Evolutionary conservation across 2,888 invertebrate species (phyloP).

Genomic region (Erpobdella octoculata): DNA sequence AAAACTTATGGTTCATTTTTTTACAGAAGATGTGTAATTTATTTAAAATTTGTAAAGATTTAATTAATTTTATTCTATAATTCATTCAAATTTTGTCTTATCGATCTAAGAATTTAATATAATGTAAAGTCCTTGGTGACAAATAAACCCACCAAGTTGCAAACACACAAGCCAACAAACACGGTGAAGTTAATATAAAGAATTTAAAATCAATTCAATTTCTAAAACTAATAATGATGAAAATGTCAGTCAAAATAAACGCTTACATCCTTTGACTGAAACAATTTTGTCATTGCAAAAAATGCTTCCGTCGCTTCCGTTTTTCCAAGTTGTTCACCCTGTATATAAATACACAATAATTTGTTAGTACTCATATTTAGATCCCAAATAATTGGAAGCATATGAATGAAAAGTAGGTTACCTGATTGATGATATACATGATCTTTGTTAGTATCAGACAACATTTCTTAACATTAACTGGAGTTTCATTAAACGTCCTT

Average conservation of each 20-base stretch:
- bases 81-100: too few species aligned
- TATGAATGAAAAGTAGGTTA: constrained; percentile 14
- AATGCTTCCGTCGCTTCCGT: constrained; percentile 97
- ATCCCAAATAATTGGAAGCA: not conserved
- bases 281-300: constrained; percentile 97
- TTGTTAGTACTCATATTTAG: not conserved
- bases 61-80: too few species aligned
- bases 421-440: constrained; percentile 86
- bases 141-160: too few species aligned
- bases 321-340: constrained; percentile 80
- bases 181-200: too few species aligned
- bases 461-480: constrained; percentile 93
- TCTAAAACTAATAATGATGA: too few species aligned
- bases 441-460: constrained; percentile 89
- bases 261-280: constrained; percentile 83
- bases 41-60: too few species aligned
- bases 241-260: not conserved
- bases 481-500: constrained; percentile 91
- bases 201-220: too few species aligned
- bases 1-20: not conserved
- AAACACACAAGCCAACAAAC: too few species aligned
- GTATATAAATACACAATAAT: constrained; percentile 11
- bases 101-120: too few species aligned
- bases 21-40: not conserved
- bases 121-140: too few species aligned